A percentile compares a stretch with the other conserved stretches of the same genome.
These are phyloP conservation scores for Stichodactyla helianthus DNA, from an alignment of 64 coral and sea anemone species.

Conservation along the genomic window DNA sequence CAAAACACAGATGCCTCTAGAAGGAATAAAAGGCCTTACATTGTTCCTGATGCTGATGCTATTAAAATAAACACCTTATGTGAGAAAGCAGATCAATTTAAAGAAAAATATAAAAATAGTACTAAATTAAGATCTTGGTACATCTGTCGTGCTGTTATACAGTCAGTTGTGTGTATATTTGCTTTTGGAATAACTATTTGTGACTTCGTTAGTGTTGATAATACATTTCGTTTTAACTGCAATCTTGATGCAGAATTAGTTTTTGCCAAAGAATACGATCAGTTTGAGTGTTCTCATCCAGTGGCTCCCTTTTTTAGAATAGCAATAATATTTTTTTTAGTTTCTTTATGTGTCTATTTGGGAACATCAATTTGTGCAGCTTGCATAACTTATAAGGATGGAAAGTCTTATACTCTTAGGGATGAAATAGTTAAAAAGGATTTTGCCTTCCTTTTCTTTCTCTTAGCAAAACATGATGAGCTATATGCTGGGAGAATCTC, in stretches of 20 bases:
- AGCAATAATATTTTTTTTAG: neutral
- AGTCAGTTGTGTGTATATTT: neutral
- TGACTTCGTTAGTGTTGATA: neutral
- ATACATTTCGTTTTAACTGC: neutral
- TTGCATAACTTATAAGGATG: fast-evolving
- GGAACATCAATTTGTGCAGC: neutral
- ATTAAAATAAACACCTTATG: too few species aligned
- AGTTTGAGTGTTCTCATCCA: neutral
- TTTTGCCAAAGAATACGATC: neutral
- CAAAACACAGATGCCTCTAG: too few species aligned
- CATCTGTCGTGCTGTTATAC: neutral
- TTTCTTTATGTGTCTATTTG: neutral
- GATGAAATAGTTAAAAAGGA: too few species aligned
- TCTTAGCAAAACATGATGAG: neutral
- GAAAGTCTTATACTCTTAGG: neutral
- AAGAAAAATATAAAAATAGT: too few species aligned
- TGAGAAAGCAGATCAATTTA: too few species aligned
- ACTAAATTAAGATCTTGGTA: neutral
- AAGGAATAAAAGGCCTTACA: too few species aligned
- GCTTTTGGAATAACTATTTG: neutral
- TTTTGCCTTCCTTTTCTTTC: neutral
- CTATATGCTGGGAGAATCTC: neutral
- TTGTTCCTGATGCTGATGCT: too few species aligned
- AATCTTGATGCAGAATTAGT: neutral
- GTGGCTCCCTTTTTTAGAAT: neutral